These are phyloP conservation scores for Sebastes oblongus DNA, from an alignment of 2,797 vertebrate species.

Conservation along the genomic window DNA sequence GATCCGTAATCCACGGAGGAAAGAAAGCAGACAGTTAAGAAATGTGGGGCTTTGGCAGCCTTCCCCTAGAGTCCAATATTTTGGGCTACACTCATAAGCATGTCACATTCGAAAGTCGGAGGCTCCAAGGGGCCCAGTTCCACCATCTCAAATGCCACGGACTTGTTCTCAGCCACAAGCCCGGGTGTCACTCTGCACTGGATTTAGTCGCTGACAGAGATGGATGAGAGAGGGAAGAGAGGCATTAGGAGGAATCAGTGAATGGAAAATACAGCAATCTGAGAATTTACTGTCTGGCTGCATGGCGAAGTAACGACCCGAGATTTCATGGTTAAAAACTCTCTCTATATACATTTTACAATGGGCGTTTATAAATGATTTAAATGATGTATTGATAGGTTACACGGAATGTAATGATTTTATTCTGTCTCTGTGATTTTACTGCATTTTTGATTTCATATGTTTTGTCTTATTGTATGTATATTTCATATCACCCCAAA, in stretches of 20 bases:
- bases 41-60: constrained; percentile 44
- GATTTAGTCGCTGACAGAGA: constrained; percentile 77
- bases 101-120: constrained; percentile 67
- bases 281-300: constrained; percentile 65
- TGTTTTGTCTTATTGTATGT: background rate
- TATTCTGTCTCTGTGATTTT: background rate
- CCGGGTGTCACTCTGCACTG: constrained; percentile 68
- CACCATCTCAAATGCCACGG: constrained; percentile 76
- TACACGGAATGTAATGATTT: background rate
- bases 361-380: background rate
- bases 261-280: constrained; percentile 66
- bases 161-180: constrained; percentile 74
- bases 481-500: background rate
- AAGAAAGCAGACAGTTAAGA: constrained; percentile 56
- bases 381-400: background rate
- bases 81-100: constrained; percentile 63
- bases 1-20: constrained; percentile 52
- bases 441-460: background rate
- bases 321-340: constrained; percentile 39
- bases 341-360: constrained; percentile 17
- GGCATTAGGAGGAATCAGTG: constrained; percentile 73
- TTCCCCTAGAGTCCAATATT: constrained; percentile 57
- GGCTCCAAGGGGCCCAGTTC: constrained; percentile 61
- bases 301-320: constrained; percentile 34
- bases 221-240: constrained; percentile 73